phyloP scores from a whole-genome alignment of 2,113 vertebrate genomes.

The Lynx canadensis region DNA sequence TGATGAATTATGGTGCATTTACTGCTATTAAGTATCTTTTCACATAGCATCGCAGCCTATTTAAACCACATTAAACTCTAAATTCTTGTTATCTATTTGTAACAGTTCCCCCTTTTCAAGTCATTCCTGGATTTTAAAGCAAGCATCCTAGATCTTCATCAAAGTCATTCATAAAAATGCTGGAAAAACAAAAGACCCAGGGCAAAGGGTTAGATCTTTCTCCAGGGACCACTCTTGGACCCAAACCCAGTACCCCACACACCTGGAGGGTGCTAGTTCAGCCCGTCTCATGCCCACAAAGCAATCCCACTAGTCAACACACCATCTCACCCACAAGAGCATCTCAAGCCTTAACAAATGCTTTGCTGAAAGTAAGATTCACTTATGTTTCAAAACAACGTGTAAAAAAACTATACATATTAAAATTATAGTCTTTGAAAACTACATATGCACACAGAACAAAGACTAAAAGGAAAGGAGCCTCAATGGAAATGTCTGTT shows the following conservation, averaged over 20 bases:
- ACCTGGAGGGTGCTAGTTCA: neutral
- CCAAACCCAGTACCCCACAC: neutral
- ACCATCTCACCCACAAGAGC: neutral
- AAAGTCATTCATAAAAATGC: constrained; percentile 27
- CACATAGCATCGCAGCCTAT: neutral
- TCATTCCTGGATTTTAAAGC: constrained; percentile 46
- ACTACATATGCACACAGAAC: neutral
- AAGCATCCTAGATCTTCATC: neutral
- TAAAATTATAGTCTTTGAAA: constrained; percentile 10
- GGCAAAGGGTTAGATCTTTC: constrained; percentile 32
- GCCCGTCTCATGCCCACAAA: neutral
- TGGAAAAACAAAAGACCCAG: neutral
- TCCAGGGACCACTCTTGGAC: neutral
- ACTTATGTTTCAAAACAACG: constrained; percentile 50
- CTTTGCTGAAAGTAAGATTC: constrained; percentile 10
- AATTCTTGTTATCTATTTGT: constrained; percentile 40
- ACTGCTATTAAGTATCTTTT: constrained; percentile 35
- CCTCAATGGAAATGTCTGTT: neutral
- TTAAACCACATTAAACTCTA: neutral
- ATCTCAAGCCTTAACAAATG: constrained; percentile 13
- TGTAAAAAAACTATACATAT: neutral
- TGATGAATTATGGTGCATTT: constrained; percentile 15
- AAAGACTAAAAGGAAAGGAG: neutral
- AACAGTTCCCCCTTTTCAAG: constrained; percentile 18
- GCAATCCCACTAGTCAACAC: neutral